Base-by-base conservation (phyloP, 2,113 vertebrate genomes). In the Cheirogaleus medius region DNA sequence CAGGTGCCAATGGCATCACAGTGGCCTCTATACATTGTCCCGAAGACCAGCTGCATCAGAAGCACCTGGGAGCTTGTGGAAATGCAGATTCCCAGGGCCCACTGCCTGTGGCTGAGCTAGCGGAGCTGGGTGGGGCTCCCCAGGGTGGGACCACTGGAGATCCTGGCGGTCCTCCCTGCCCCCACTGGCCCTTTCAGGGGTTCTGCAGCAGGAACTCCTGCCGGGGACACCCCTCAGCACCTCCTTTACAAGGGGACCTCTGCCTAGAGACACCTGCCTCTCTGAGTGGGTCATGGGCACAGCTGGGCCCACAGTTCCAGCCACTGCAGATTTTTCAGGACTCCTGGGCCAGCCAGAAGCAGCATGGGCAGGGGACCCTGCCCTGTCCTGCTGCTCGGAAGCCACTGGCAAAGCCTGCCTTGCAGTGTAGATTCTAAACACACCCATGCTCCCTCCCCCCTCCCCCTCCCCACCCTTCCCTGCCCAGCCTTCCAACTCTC, bases 371-470 rank as follows among this genome's bases (percentile, higher is more conserved):
- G 49, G 69, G 52, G 42, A 25, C 69, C 15, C 20, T 6, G 39
- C 32, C 37, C 32, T 6, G 37, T 2, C 15, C 37, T 4, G 3
- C 34, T 29, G 9, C 90, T 47, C 2, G 0, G 37, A 58, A 64
- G 47, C n/a, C 27, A 20, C 58, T 1, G 21, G 34, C 52, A 44
- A 63, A 54, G 47, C 39, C 39, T 14, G 17, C 49, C 49, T 68
- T 17, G 9, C 10, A 5, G 73, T 17, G 2, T 21, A 93, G 34
- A 17, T 25, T 77, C 83, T 78, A 15, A 74, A 95, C 83, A n/a
- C 52, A 44, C 18, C 47, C 17, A 9, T 0, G 5, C 6, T 63
- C 29, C 52, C 3, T 1, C 23, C 58, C 14, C 6, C 18, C 8
- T 78, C 39, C 76, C 66, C 29, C 42, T 1, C 0, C 21, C 10